phyloP scores from a whole-genome alignment of 2,888 invertebrate genomes.

The Dryocosmus kuriphilus region DNA sequence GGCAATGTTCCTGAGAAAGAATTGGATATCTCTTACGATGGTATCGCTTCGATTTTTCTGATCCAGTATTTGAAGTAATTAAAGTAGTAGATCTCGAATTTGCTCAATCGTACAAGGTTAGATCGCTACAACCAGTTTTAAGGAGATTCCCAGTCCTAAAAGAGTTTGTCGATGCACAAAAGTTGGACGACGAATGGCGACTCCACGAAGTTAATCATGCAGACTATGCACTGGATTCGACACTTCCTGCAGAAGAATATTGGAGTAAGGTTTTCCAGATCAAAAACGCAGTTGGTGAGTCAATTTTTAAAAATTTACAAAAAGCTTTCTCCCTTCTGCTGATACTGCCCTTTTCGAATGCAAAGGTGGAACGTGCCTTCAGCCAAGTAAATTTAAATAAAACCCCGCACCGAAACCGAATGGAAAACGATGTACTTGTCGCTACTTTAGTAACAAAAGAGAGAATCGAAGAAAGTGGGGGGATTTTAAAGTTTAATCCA shows the following conservation, averaged over 20 bases:
- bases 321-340: conserved; percentile 51
- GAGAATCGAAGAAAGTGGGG: conserved; percentile 44
- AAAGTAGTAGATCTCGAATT: neutral
- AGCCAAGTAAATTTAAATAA: conserved; percentile 49
- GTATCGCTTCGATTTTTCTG: neutral
- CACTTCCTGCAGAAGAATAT: too few relatives aligned
- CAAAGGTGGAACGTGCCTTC: conserved; percentile 59
- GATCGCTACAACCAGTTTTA: neutral
- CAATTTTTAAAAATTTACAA: conserved; percentile 21
- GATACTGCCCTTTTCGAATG: too few relatives aligned
- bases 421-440: conserved; percentile 54
- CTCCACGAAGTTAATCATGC: too few relatives aligned
- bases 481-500: conserved; percentile 50
- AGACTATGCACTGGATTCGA: conserved; percentile 26
- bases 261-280: too few relatives aligned
- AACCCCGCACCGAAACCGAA: neutral
- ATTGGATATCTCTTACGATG: neutral
- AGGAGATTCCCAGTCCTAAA: neutral
- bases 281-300: conserved; percentile 11
- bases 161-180: neutral
- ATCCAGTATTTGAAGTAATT: neutral
- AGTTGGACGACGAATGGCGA: too few relatives aligned
- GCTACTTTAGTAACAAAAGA: conserved; percentile 49
- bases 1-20: neutral
- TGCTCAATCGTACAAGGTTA: neutral